A percentile compares a stretch with the other conserved stretches of the same genome.
These are phyloP conservation scores for Tiphia femorata DNA, from an alignment of 2,888 invertebrate species.

Conservation along the genomic window DNA sequence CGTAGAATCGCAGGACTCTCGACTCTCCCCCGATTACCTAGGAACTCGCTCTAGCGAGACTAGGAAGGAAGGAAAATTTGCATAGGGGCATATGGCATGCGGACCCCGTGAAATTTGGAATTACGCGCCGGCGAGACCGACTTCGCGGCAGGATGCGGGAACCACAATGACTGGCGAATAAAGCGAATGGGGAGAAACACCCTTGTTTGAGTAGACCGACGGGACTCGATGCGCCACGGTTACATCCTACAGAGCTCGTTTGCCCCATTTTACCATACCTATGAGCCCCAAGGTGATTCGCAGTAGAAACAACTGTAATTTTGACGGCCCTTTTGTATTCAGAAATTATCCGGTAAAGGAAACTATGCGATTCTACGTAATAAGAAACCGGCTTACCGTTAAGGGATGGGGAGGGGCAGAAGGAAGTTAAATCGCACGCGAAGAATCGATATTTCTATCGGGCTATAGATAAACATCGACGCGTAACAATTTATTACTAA, in stretches of 20 bases:
- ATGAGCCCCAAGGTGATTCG: too few relatives aligned
- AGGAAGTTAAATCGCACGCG: constrained; percentile 25
- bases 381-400: constrained; percentile 26
- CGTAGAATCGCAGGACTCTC: neutral
- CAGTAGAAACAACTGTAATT: too few relatives aligned
- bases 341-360: too few relatives aligned
- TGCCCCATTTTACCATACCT: too few relatives aligned
- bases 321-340: too few relatives aligned
- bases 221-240: too few relatives aligned
- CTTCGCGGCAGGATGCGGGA: constrained; percentile 35
- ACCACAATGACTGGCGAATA: constrained; percentile 31
- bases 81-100: constrained; percentile 37
- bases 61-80: constrained; percentile 26
- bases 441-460: constrained; percentile 27
- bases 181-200: constrained; percentile 16
- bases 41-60: too few relatives aligned
- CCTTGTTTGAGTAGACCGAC: too few relatives aligned
- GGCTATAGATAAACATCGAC: constrained; percentile 17
- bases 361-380: too few relatives aligned
- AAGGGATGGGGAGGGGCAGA: too few relatives aligned
- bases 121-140: constrained; percentile 22
- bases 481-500: constrained; percentile 26
- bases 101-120: constrained; percentile 18
- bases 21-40: neutral
- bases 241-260: too few relatives aligned